phyloP scores from a whole-genome alignment of 64 coral and sea anemone species.

The Montipora capricornis region DNA sequence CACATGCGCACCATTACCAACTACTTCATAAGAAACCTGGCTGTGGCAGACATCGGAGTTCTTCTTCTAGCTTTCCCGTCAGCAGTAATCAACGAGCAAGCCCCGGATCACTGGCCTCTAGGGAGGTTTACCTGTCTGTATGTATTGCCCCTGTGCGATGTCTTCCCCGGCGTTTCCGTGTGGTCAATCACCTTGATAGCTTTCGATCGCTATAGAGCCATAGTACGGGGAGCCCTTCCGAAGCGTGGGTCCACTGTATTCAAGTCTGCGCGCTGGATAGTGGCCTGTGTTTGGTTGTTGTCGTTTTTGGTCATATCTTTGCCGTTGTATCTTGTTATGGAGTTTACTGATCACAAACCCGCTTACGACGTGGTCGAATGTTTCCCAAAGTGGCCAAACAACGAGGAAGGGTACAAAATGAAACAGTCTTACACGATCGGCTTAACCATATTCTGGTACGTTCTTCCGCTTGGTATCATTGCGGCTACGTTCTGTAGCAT shows the following conservation, averaged over 20 bases:
- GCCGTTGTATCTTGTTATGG: slow-evolving; percentile 70
- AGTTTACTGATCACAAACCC: slow-evolving; percentile 30
- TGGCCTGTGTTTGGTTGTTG: slow-evolving; percentile 38
- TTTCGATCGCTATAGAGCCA: slow-evolving; percentile 74
- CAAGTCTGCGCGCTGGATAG: slow-evolving; percentile 16
- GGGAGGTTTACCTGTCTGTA: slow-evolving; percentile 73
- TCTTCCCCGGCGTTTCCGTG: slow-evolving; percentile 79
- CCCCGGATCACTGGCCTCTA: slow-evolving; percentile 64
- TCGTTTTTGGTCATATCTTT: slow-evolving; percentile 69
- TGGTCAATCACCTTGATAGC: slow-evolving; percentile 86
- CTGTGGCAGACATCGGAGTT: slow-evolving; percentile 82
- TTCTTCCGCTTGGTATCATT: slow-evolving; percentile 66
- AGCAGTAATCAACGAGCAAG: slow-evolving; percentile 66
- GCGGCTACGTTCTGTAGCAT: slow-evolving; percentile 62
- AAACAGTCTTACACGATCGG: slow-evolving; percentile 51
- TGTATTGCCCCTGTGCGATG: slow-evolving; percentile 63
- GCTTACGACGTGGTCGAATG: slow-evolving; percentile 4
- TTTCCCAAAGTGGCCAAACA: slow-evolving; percentile 31
- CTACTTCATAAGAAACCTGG: slow-evolving; percentile 72
- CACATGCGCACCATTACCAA: slow-evolving; percentile 62
- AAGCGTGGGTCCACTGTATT: background rate
- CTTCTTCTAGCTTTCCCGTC: slow-evolving; percentile 73
- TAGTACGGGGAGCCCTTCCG: slow-evolving; percentile 44
- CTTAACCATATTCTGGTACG: slow-evolving; percentile 66
- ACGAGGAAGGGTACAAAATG: background rate